These are phyloP conservation scores for Montifringilla adamsi DNA, from an alignment of 2,113 vertebrate species.

Conservation along the genomic window DNA sequence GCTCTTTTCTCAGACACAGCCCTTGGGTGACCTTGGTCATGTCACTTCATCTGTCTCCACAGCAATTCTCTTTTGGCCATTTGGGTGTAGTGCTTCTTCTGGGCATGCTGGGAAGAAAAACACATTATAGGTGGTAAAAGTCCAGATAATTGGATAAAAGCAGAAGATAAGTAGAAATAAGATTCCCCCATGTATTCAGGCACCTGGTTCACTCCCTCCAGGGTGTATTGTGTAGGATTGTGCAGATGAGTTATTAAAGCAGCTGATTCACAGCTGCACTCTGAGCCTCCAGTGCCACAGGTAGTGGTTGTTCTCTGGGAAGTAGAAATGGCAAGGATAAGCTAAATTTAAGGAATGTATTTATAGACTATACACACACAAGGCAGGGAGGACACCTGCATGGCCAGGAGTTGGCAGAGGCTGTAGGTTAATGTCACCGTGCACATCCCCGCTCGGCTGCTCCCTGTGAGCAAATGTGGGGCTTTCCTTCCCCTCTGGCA, in stretches of 20 bases:
- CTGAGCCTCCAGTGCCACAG: neutral
- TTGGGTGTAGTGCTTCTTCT: neutral
- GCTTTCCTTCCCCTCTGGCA: neutral
- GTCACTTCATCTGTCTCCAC: neutral
- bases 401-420: neutral
- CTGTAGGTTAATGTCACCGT: neutral
- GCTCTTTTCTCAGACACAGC: neutral
- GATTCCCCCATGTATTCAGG: neutral
- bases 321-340: neutral
- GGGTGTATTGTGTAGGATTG: neutral
- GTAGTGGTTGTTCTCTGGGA: neutral
- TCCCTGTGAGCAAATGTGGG: neutral
- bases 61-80: neutral
- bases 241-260: neutral
- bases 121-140: neutral
- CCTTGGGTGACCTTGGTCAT: neutral
- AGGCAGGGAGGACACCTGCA: neutral
- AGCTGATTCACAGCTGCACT: neutral
- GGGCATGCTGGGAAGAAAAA: neutral
- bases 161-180: neutral
- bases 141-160: constrained; percentile 19
- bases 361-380: neutral
- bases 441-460: neutral
- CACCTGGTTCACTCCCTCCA: neutral
- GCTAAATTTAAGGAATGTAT: neutral